Conservation (phyloP, 2,888 invertebrate species). For the Gymnoscelis rufifasciata region DNA sequence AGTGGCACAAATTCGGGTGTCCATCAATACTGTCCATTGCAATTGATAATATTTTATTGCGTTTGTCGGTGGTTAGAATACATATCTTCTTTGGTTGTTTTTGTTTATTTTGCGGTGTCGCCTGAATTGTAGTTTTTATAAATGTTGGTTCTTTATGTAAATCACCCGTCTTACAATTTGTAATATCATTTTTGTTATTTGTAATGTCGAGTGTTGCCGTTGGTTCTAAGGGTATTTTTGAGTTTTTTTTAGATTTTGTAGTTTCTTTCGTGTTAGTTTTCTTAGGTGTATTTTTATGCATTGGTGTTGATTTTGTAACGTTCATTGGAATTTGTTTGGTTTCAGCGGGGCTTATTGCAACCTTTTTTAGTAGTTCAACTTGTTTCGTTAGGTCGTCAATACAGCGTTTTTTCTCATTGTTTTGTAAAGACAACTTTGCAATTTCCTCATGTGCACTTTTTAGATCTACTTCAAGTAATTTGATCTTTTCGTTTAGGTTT, state of each 20-base stretch:
- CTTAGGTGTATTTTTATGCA: background rate
- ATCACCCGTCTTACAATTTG: background rate
- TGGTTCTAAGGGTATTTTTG: too few relatives aligned
- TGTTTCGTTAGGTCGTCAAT: background rate
- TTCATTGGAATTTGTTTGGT: background rate
- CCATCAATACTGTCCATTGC: background rate
- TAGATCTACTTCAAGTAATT: background rate
- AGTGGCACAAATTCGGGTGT: background rate
- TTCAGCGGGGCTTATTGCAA: background rate
- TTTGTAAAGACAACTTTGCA: background rate
- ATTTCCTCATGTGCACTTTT: background rate
- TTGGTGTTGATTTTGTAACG: background rate
- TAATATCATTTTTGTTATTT: too few relatives aligned
- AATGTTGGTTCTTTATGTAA: background rate
- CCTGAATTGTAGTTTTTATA: too few relatives aligned
- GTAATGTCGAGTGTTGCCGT: too few relatives aligned
- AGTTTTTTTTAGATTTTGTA: background rate
- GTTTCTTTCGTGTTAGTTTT: background rate
- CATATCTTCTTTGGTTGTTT: background rate
- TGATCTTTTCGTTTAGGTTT: background rate
- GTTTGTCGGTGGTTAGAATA: background rate
- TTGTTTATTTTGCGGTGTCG: too few relatives aligned
- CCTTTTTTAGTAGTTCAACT: background rate
- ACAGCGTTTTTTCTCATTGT: background rate
- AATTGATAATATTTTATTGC: background rate